phyloP scores from a whole-genome alignment of 2,797 vertebrate species.

The Dermochelys coriacea region DNA sequence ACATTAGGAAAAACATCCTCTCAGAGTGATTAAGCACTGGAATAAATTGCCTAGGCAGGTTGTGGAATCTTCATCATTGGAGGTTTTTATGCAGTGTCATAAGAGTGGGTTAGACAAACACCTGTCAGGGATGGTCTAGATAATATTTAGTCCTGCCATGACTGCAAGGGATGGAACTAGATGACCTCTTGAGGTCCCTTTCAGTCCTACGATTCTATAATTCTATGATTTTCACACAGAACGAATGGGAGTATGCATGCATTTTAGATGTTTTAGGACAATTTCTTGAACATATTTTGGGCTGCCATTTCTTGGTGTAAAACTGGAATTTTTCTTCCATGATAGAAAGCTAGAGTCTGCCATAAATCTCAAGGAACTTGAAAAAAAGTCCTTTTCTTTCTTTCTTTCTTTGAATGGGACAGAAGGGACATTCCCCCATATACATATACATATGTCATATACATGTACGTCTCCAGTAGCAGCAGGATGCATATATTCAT shows the following conservation, averaged over 20 bases:
- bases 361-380: background rate
- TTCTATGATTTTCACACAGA: background rate
- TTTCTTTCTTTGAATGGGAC: background rate
- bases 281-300: background rate
- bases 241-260: background rate
- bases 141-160: too few relatives aligned
- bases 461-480: too few relatives aligned
- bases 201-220: too few relatives aligned
- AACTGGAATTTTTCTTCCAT: conserved; percentile 17
- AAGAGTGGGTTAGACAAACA: too few relatives aligned
- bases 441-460: background rate
- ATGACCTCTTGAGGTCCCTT: too few relatives aligned
- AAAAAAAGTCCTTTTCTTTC: background rate
- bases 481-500: background rate
- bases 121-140: too few relatives aligned
- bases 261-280: background rate
- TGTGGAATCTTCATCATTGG: too few relatives aligned
- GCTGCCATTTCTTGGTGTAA: conserved; percentile 35
- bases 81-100: too few relatives aligned
- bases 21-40: too few relatives aligned
- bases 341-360: background rate
- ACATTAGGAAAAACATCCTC: too few relatives aligned
- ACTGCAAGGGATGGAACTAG: too few relatives aligned
- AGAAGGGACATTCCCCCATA: background rate
- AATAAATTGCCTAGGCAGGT: too few relatives aligned